Evolutionary conservation across 2,113 vertebrate genomes (phyloP).

Genomic region (Pavo muticus): DNA sequence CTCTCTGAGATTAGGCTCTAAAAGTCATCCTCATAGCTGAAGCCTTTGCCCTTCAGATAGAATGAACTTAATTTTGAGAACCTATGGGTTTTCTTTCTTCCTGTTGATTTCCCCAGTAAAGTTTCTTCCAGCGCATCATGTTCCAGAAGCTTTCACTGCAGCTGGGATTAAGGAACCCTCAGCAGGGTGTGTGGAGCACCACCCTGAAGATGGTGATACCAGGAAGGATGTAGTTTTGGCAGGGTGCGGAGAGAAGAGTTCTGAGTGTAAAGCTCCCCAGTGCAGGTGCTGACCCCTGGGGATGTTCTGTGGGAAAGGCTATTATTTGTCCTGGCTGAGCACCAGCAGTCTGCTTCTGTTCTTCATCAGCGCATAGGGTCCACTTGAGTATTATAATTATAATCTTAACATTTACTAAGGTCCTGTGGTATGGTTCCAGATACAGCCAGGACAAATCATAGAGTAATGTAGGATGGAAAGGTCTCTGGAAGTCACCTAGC

Average conservation of each 20-base stretch:
- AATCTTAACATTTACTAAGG: background rate
- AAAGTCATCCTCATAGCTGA: conserved; percentile 1
- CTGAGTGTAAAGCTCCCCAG: background rate
- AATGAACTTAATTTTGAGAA: background rate
- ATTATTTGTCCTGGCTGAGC: background rate
- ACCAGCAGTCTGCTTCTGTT: background rate
- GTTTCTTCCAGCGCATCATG: background rate
- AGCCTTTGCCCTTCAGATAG: background rate
- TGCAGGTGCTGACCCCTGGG: background rate
- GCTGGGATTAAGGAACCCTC: background rate
- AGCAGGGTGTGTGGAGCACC: background rate
- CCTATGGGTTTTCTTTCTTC: background rate
- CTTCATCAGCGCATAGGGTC: background rate
- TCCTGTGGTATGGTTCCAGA: background rate
- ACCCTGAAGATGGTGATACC: background rate
- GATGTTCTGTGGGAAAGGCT: background rate
- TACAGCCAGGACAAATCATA: background rate
- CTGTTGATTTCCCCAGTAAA: background rate
- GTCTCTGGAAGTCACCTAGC: background rate
- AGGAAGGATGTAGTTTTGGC: background rate
- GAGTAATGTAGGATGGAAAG: background rate
- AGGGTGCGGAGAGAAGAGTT: background rate
- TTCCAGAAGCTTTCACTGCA: background rate
- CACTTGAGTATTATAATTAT: background rate
- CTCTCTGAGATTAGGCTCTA: conserved; percentile 30